These are phyloP conservation scores for Aviceda subcristata DNA, from an alignment of 2,113 vertebrate genomes.

Conservation along the genomic window DNA sequence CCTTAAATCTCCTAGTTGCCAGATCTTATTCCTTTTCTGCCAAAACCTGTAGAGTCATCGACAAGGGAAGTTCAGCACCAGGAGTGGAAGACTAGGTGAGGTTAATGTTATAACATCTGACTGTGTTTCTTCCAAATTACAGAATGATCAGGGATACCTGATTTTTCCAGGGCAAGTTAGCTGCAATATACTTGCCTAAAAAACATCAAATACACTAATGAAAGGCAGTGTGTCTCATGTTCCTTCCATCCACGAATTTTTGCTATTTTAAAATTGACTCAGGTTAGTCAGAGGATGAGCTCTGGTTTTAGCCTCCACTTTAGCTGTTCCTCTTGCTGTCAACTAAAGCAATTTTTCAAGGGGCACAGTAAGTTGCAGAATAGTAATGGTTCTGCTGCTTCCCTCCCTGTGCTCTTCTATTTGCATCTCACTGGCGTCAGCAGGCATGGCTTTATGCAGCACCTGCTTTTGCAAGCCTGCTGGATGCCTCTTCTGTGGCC, in stretches of 20 bases:
- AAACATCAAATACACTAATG: not conserved
- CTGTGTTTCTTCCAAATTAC: not conserved
- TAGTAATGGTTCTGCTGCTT: not conserved
- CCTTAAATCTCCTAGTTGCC: not conserved
- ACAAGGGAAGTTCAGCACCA: not conserved
- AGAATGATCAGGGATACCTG: not conserved
- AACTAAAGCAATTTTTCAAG: not conserved
- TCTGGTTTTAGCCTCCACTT: not conserved
- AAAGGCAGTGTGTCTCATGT: not conserved
- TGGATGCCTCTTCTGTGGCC: not conserved
- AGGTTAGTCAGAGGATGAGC: not conserved
- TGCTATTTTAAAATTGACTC: not conserved
- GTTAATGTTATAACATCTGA: not conserved
- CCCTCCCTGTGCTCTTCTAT: not conserved
- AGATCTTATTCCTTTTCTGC: not conserved
- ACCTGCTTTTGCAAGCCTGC: not conserved
- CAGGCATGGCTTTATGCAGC: not conserved
- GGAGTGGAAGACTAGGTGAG: not conserved
- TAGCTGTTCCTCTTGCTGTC: not conserved
- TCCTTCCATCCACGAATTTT: not conserved
- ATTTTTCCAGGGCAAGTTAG: not conserved
- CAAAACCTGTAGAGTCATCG: not conserved
- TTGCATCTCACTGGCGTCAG: accelerated
- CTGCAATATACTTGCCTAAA: not conserved
- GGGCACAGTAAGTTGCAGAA: not conserved